These are phyloP conservation scores for Heliocidaris tuberculata DNA, from an alignment of 35 echinoderm and acorn worm species.

Conservation along the genomic window DNA sequence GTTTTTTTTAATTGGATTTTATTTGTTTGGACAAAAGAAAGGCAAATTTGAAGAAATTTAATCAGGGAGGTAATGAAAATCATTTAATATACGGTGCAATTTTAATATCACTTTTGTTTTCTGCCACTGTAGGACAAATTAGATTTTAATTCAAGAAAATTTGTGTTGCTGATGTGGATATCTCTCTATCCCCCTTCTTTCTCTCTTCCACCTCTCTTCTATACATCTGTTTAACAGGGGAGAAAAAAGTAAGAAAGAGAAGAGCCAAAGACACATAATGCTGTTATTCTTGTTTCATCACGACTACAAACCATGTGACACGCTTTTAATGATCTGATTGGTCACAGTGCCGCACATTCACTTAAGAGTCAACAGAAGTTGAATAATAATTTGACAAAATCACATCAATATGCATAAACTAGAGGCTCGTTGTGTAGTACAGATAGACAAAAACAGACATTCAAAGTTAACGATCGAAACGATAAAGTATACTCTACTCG, in stretches of 20 bases:
- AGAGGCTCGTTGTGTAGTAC: conserved; percentile 15
- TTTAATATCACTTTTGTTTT: no score
- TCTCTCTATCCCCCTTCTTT: no score
- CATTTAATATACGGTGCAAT: no score
- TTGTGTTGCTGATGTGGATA: no score
- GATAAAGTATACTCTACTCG: not conserved
- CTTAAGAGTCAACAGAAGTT: not conserved
- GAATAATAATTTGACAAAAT: not conserved
- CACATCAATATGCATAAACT: conserved; percentile 3
- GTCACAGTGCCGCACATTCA: conserved; percentile 7
- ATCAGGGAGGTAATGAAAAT: no score
- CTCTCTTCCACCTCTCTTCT: no score
- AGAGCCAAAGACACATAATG: not conserved
- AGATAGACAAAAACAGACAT: not conserved
- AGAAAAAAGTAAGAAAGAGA: not conserved
- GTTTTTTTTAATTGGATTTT: no score
- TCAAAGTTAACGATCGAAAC: not conserved
- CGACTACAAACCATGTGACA: conserved; percentile 10
- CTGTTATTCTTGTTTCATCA: not conserved
- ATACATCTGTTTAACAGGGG: not conserved
- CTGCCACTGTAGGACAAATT: no score
- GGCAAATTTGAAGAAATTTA: no score
- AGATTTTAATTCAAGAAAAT: no score
- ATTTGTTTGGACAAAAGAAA: no score
- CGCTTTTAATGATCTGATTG: not conserved